Base-by-base conservation (phyloP, 2,888 invertebrate species). In the Fragum fragum region DNA sequence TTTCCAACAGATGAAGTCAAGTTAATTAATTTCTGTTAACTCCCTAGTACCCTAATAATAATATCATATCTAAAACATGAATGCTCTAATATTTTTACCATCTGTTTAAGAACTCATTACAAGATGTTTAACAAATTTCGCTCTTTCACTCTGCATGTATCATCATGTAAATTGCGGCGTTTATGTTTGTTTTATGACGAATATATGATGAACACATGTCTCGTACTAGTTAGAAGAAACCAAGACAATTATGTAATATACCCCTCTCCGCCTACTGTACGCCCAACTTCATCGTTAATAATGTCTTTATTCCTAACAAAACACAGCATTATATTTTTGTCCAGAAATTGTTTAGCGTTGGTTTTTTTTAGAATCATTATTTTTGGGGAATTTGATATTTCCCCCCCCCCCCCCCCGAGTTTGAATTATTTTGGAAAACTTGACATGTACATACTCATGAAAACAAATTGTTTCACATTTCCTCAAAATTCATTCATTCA, bases 121-220 rank as follows among this genome's bases (percentile, higher is more conserved):
- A 14, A 21, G 39, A 66, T 66, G 42, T 66, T 66, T 21, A 21
- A n/a, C 66, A 66, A 66, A 66, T 42, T 42, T 21, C 32, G 3
- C 42, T 66, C 66, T 66, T 23, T 23, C 36, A 66, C 39, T 16
- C 36, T 14, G 42, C 32, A 66, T 28, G 39, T 32, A 28, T 36
- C 36, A 66, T 42, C 42, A 42, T 66, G 66, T 42, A 42, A 42
- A 66, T 66, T 39, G 42, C 42, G 1, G 26, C 23, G 26, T 66
- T 66, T 26, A 66, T 66, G 66, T 42, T 42, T 21, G 23, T 66
- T 66, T 66, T 42, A 66, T 42, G 66, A 36, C 11, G 21, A 42
- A 39, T 21, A 0, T 21, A 66, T 66, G 66, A 42, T 16, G n/a
- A 66, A 39, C 66, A 66, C 26, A 42, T 66, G 66, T 66, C 66